Conservation (phyloP, 2,797 vertebrate genomes). For the Danio choprae region DNA sequence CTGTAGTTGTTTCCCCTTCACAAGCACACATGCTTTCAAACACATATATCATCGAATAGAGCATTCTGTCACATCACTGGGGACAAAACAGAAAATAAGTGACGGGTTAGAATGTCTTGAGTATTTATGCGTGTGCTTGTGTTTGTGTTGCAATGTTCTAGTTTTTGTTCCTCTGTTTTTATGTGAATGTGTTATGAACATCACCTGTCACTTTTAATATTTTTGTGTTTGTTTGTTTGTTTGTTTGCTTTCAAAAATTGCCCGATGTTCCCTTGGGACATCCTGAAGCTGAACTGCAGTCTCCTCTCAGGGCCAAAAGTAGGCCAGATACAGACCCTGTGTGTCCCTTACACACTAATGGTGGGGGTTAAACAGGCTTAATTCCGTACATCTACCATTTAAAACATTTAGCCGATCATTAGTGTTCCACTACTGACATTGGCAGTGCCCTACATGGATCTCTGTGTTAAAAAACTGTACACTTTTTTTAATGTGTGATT, state of each 20-base stretch:
- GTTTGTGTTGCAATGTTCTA: conserved; percentile 17
- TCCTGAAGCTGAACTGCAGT: conserved; percentile 10
- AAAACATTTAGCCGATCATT: conserved; percentile 34
- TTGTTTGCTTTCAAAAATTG: neutral
- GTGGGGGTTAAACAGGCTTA: conserved; percentile 20
- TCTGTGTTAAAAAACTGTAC: conserved; percentile 8
- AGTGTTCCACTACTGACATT: conserved; percentile 19
- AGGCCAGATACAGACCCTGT: conserved; percentile 6
- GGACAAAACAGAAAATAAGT: neutral
- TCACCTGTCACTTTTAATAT: conserved; percentile 10
- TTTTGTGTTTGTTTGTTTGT: conserved; percentile 17
- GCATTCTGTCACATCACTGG: conserved; percentile 28
- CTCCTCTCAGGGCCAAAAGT: neutral
- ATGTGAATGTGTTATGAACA: conserved; percentile 31
- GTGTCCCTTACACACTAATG: conserved; percentile 34
- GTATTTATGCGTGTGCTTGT: neutral
- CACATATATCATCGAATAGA: conserved; percentile 12
- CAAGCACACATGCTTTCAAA: conserved; percentile 15
- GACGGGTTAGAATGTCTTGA: neutral
- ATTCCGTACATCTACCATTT: conserved; percentile 24
- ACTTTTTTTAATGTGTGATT: neutral
- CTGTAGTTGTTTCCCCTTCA: conserved; percentile 23
- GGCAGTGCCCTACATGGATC: conserved; percentile 13
- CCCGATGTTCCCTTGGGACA: conserved; percentile 11
- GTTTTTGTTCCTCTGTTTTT: neutral